These are phyloP conservation scores for Haemorhous mexicanus DNA, from an alignment of 2,113 vertebrate species.

Conservation along the genomic window DNA sequence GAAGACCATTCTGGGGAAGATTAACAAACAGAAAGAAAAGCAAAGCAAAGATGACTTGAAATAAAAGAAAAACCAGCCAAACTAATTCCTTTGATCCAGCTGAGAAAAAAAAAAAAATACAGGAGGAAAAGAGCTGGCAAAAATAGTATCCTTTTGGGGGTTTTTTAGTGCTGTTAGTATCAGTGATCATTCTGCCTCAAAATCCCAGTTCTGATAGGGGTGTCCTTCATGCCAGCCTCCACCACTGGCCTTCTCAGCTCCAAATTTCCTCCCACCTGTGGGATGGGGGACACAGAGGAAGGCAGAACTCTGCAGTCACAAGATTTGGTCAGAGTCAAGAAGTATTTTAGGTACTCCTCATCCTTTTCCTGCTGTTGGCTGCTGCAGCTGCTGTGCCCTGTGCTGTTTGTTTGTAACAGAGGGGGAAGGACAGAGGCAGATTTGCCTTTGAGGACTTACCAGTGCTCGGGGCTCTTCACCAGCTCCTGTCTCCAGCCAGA, in stretches of 20 bases:
- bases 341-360: background rate
- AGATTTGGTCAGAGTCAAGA: background rate
- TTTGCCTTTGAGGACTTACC: background rate
- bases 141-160: background rate
- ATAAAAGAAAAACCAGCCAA: background rate
- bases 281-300: background rate
- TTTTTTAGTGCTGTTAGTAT: background rate
- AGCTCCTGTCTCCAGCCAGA: background rate
- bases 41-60: background rate
- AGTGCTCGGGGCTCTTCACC: background rate
- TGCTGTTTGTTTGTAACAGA: background rate
- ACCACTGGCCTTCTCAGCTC: background rate
- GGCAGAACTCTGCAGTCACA: background rate
- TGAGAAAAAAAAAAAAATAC: background rate
- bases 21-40: background rate
- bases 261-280: background rate
- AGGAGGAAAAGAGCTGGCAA: background rate
- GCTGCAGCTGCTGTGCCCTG: constrained; percentile 3
- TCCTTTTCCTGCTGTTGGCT: background rate
- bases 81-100: background rate
- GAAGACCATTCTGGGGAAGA: background rate
- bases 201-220: too few species aligned
- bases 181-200: background rate
- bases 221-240: background rate
- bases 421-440: background rate